Evolutionary conservation across 1,140 invertebrate species (phyloP).

Genomic region (Cotesia glomerata): DNA sequence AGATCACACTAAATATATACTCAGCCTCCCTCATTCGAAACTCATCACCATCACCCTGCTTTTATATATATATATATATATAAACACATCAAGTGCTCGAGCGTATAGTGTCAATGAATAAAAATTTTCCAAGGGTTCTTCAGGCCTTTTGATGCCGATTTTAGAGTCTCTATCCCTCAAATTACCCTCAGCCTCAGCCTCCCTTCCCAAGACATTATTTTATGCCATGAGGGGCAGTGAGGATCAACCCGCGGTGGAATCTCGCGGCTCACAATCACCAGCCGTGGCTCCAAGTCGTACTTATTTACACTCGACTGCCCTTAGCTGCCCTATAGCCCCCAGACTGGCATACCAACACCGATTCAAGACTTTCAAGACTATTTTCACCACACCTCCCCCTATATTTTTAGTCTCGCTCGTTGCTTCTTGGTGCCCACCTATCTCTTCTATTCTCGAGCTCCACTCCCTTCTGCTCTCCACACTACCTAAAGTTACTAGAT

Average conservation of each 20-base stretch:
- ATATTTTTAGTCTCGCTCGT: not conserved
- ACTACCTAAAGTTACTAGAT: not conserved
- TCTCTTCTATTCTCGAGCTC: not conserved
- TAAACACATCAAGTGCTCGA: conserved; percentile 39
- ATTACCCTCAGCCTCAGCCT: not conserved
- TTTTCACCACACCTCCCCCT: not conserved
- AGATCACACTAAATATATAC: conserved; percentile 17
- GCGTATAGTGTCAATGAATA: conserved; percentile 63
- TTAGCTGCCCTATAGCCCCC: conserved; percentile 24
- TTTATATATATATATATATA: too few relatives aligned
- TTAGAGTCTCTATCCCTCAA: conserved; percentile 39
- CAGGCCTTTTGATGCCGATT: conserved; percentile 57
- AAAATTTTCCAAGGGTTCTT: conserved; percentile 56
- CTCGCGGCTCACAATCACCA: conserved; percentile 53
- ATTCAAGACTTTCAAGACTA: conserved; percentile 12
- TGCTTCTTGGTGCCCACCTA: conserved; percentile 11
- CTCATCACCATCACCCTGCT: too few relatives aligned
- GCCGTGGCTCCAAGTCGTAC: conserved; percentile 54
- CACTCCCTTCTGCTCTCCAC: not conserved
- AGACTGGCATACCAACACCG: conserved; percentile 20
- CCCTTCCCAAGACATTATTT: conserved; percentile 8
- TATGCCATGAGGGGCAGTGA: conserved; percentile 25
- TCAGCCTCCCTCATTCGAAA: not conserved
- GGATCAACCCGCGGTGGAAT: conserved; percentile 15
- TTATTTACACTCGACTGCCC: conserved; percentile 58